These are phyloP conservation scores for Mechanitis messenoides DNA, from an alignment of 2,888 invertebrate species.

Conservation along the genomic window DNA sequence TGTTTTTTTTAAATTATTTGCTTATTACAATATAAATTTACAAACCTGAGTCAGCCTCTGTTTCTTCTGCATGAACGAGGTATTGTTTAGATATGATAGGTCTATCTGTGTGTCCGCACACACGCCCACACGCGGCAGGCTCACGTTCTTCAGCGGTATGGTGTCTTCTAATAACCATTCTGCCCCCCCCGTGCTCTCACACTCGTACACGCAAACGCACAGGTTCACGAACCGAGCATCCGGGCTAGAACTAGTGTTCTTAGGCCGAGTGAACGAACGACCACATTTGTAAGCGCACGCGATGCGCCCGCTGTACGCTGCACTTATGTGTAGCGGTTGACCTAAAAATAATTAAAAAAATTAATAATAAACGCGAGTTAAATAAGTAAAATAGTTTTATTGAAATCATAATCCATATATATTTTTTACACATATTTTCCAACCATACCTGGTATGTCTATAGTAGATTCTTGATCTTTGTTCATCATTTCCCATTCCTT, in stretches of 20 bases:
- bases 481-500: constrained; percentile 93
- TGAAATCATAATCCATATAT: too few relatives aligned
- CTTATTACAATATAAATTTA: too few relatives aligned
- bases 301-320: constrained; percentile 97
- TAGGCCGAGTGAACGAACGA: constrained; percentile 90
- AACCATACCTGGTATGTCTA: constrained; percentile 82
- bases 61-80: constrained; percentile 86
- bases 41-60: constrained; percentile 84
- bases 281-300: constrained; percentile 98
- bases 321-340: constrained; percentile 93
- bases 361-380: too few relatives aligned
- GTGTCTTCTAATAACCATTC: constrained; percentile 97
- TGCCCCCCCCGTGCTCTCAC: constrained; percentile 96
- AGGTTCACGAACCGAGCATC: constrained; percentile 90
- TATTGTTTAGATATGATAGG: constrained; percentile 88
- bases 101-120: constrained; percentile 89
- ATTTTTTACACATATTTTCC: constrained; percentile 6
- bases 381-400: too few relatives aligned
- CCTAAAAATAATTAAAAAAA: constrained; percentile 57
- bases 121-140: constrained; percentile 87
- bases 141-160: constrained; percentile 94
- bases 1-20: background rate
- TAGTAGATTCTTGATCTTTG: constrained; percentile 79
- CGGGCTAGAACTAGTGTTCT: constrained; percentile 59
- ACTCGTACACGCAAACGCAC: constrained; percentile 98